These are phyloP conservation scores for Fringilla coelebs DNA, from an alignment of 2,797 vertebrate species.

Conservation along the genomic window DNA sequence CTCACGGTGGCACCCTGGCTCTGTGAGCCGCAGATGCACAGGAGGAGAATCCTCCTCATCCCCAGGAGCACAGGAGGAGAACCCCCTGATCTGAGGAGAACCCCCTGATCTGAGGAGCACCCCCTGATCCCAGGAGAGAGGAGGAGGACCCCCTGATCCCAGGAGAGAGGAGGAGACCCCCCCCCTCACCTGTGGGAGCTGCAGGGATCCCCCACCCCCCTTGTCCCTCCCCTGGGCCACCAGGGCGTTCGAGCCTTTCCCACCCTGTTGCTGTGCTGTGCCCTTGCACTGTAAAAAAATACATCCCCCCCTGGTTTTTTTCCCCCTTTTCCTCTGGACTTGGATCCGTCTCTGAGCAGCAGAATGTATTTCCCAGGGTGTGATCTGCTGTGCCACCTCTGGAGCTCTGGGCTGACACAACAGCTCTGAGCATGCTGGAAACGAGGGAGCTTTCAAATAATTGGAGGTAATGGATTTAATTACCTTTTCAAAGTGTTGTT, in stretches of 20 bases:
- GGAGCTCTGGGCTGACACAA: background rate
- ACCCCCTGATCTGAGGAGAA: background rate
- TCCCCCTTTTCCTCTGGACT: background rate
- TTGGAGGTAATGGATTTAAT: background rate
- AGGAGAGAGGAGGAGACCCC: background rate
- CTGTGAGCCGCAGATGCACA: background rate
- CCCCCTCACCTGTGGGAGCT: background rate
- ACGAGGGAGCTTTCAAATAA: background rate
- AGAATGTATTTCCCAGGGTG: background rate
- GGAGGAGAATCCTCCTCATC: background rate
- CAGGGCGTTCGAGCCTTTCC: background rate
- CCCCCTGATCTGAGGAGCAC: background rate
- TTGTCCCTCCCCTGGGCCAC: background rate
- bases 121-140: no score
- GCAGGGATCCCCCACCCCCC: background rate
- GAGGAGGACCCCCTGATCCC: no score
- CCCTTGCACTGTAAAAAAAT: background rate
- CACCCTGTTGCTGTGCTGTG: fast-evolving
- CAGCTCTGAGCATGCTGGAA: background rate
- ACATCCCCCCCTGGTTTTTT: background rate
- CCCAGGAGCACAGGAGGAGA: no score
- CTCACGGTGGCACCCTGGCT: background rate
- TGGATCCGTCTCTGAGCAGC: background rate
- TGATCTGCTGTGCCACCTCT: background rate
- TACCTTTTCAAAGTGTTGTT: background rate